Percentiles rank a stretch among this genome's conserved stretches.
Conservation (phyloP, 2,888 invertebrate genomes). For the Melikaiella ostensackeni region DNA sequence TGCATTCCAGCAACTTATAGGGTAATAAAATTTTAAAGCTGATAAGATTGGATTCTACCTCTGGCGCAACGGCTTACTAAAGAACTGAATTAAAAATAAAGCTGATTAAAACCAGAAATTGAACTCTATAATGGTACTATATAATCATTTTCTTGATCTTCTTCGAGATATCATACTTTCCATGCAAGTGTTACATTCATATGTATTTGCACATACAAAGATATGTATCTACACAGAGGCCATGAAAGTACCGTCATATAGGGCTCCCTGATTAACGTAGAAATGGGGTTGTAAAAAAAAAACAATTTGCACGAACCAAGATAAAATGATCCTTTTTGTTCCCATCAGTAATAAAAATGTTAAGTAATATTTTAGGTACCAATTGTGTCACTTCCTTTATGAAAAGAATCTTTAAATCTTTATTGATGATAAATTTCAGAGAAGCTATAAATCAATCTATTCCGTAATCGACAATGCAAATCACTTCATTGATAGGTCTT, state of each 20-base stretch:
- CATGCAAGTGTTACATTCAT: slow-evolving; percentile 14
- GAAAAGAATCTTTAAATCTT: not conserved
- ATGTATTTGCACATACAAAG: slow-evolving; percentile 10
- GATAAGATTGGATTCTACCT: slow-evolving; percentile 37
- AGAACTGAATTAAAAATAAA: slow-evolving; percentile 37
- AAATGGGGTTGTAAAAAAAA: slow-evolving; percentile 50
- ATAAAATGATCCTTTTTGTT: not conserved
- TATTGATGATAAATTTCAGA: not conserved
- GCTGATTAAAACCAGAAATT: slow-evolving; percentile 21
- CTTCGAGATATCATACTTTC: slow-evolving; percentile 23
- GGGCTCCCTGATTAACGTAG: slow-evolving; percentile 53
- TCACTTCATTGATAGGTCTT: not conserved
- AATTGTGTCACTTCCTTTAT: not conserved
- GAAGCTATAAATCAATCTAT: slow-evolving; percentile 1
- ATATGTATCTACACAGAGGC: slow-evolving; percentile 35
- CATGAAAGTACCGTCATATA: slow-evolving; percentile 23
- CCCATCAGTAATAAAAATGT: not conserved
- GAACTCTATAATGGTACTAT: slow-evolving; percentile 27
- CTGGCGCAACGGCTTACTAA: not conserved
- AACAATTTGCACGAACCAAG: slow-evolving; percentile 27
- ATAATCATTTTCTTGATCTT: slow-evolving; percentile 36
- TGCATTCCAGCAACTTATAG: slow-evolving; percentile 31
- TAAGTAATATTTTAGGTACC: not conserved
- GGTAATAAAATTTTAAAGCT: slow-evolving; percentile 34
- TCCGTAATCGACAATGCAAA: slow-evolving; percentile 4